phyloP scores from a whole-genome alignment of 2,797 vertebrate species.

The Distichodus sexfasciatus region DNA sequence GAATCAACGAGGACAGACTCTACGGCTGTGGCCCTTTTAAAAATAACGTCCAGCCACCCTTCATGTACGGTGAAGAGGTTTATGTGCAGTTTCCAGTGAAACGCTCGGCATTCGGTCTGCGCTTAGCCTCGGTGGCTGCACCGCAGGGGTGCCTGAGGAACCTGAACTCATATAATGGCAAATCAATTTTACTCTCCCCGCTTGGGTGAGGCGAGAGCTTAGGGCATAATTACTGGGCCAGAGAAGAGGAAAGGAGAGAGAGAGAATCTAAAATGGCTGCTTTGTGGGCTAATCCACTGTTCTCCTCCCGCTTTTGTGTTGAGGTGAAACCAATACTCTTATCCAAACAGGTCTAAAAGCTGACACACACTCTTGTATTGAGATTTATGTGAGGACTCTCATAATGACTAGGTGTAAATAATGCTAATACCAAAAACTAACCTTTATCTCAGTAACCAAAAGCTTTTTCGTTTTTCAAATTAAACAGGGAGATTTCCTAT shows the following conservation, averaged over 20 bases:
- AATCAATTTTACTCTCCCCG: slow-evolving; percentile 74
- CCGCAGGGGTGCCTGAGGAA: slow-evolving; percentile 62
- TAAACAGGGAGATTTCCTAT: too few relatives aligned
- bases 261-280: slow-evolving; percentile 34
- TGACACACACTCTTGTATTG: too few relatives aligned
- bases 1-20: too few relatives aligned
- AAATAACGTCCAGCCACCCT: too few relatives aligned
- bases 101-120: slow-evolving; percentile 29
- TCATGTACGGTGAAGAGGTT: slow-evolving; percentile 39
- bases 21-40: too few relatives aligned
- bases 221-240: slow-evolving; percentile 68
- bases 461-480: too few relatives aligned
- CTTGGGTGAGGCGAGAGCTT: slow-evolving; percentile 67
- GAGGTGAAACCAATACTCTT: slow-evolving; percentile 78
- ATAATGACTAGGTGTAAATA: too few relatives aligned
- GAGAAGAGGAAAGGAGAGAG: slow-evolving; percentile 12
- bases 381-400: too few relatives aligned
- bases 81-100: slow-evolving; percentile 30
- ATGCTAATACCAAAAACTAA: too few relatives aligned
- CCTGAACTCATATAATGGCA: slow-evolving; percentile 67
- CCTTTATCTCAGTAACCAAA: too few relatives aligned
- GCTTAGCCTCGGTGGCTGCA: slow-evolving; percentile 49
- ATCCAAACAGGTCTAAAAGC: slow-evolving; percentile 64
- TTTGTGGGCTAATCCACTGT: slow-evolving; percentile 59
- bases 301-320: slow-evolving; percentile 63